A percentile compares a stretch with the other conserved stretches of the same genome.
These are phyloP conservation scores for Polypedilum vanderplanki DNA, from an alignment of 1,140 invertebrate genomes.

Conservation along the genomic window DNA sequence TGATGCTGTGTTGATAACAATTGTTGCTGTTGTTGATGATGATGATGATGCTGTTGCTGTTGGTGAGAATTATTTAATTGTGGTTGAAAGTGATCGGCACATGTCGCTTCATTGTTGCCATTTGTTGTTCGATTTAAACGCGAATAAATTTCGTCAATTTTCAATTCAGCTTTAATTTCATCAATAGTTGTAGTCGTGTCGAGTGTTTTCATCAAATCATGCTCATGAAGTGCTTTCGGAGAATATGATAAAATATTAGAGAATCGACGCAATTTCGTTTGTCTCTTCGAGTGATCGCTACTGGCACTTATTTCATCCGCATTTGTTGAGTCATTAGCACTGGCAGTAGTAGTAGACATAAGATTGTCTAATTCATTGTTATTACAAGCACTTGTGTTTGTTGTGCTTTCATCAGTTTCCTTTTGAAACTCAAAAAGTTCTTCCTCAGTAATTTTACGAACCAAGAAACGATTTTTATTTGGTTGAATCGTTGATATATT, in stretches of 20 bases:
- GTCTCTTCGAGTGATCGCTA: conserved; percentile 32
- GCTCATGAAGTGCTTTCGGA: conserved; percentile 21
- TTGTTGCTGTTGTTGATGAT: neutral
- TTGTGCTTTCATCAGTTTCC: conserved; percentile 16
- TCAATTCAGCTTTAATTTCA: neutral
- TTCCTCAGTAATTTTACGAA: conserved; percentile 34
- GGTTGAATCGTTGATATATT: neutral
- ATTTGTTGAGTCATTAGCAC: neutral
- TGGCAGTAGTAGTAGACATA: conserved; percentile 24
- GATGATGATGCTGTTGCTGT: neutral
- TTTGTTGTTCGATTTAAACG: conserved; percentile 22
- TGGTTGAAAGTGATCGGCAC: conserved; percentile 40
- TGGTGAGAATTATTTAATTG: conserved; percentile 37
- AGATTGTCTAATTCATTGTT: neutral
- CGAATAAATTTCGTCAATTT: conserved; percentile 15
- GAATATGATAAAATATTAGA: conserved; percentile 42
- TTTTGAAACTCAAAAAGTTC: conserved; percentile 27
- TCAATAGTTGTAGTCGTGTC: neutral
- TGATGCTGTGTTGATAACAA: neutral
- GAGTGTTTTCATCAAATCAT: neutral
- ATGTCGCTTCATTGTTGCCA: conserved; percentile 32
- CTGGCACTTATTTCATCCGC: neutral
- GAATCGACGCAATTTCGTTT: conserved; percentile 41
- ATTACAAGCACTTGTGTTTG: conserved; percentile 20
- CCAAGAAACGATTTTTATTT: conserved; percentile 22